phyloP scores from a whole-genome alignment of 2,797 vertebrate species.

The Ceryle rudis region DNA sequence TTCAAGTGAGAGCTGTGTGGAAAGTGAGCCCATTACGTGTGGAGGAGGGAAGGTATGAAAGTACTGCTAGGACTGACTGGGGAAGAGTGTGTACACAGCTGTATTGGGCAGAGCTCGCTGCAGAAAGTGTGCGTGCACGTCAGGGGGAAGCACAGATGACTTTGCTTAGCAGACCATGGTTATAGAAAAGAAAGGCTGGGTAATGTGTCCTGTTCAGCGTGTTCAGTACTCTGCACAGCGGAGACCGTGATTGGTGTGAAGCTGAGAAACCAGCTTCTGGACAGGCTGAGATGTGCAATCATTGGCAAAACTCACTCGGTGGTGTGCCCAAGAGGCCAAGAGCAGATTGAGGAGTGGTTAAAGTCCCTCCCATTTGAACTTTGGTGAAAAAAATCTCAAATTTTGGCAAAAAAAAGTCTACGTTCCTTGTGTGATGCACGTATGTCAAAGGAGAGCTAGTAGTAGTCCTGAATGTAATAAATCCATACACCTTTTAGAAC shows the following conservation, averaged over 20 bases:
- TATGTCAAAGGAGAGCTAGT: not conserved
- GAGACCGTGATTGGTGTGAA: not conserved
- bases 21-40: not conserved
- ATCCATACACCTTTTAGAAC: not conserved
- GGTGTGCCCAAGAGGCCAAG: not conserved
- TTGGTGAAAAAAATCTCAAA: not conserved
- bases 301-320: not conserved
- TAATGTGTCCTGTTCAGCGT: accelerated
- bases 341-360: not conserved
- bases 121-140: accelerated
- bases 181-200: not conserved
- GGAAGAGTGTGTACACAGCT: not conserved
- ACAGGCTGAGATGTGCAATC: not conserved
- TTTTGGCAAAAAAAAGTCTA: not conserved
- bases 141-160: not conserved
- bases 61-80: not conserved
- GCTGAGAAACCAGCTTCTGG: not conserved
- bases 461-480: not conserved
- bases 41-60: not conserved
- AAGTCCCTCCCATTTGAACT: not conserved
- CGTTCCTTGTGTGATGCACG: not conserved
- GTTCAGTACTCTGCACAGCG: not conserved
- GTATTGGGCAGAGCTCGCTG: not conserved
- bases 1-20: not conserved
- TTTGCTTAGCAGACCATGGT: not conserved